Evolutionary conservation across 2,113 vertebrate genomes (phyloP).

Genomic region (Entomyzon cyanotis): DNA sequence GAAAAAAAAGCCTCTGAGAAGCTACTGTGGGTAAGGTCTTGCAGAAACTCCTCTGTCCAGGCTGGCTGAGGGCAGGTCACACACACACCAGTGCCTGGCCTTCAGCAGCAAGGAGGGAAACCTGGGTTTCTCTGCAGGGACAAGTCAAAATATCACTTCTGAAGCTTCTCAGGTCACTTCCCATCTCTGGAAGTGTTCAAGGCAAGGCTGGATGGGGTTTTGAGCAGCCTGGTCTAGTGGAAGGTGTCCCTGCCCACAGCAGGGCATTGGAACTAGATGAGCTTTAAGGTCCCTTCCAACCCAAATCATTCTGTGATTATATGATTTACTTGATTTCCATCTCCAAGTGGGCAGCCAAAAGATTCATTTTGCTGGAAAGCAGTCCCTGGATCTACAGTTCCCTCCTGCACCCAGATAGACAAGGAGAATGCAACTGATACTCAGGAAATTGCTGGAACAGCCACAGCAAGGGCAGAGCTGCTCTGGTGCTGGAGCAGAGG

Average conservation of each 20-base stretch:
- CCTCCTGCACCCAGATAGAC: background rate
- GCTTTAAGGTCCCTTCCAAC: background rate
- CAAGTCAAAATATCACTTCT: background rate
- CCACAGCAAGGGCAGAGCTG: background rate
- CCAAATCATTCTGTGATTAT: background rate
- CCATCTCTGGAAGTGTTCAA: background rate
- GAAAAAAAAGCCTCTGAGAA: background rate
- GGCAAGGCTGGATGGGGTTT: background rate
- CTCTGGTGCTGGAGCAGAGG: background rate
- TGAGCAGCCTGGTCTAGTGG: background rate
- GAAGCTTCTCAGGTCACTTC: background rate
- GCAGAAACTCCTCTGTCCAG: background rate
- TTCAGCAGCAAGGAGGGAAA: background rate
- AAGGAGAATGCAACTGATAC: rapidly evolving
- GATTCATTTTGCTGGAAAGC: background rate
- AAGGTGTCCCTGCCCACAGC: background rate
- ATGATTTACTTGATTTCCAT: background rate
- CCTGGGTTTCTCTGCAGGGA: background rate
- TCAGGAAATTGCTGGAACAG: background rate
- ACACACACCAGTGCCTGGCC: background rate
- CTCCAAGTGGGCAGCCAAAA: background rate
- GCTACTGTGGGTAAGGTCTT: rapidly evolving
- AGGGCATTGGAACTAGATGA: background rate
- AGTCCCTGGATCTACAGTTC: background rate
- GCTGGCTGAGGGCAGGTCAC: background rate